These are phyloP conservation scores for Gerris lacustris DNA, from an alignment of 2,888 invertebrate genomes.

Conservation along the genomic window DNA sequence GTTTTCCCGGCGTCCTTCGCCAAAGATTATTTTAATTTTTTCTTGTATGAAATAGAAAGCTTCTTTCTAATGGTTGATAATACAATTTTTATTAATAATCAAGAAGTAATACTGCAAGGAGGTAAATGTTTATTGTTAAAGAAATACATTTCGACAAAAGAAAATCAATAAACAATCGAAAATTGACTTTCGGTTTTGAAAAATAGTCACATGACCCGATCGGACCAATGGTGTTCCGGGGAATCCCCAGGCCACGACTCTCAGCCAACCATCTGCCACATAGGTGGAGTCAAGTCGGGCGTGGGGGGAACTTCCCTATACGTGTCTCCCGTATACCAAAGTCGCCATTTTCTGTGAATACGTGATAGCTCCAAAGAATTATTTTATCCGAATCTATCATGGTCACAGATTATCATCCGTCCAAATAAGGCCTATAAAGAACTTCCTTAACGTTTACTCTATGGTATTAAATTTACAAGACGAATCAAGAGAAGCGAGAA, in stretches of 20 bases:
- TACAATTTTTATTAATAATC: no score
- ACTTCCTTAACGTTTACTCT: slow-evolving; percentile 38
- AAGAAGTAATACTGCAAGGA: no score
- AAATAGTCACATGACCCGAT: slow-evolving; percentile 33
- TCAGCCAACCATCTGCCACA: slow-evolving; percentile 33
- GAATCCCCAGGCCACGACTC: slow-evolving; percentile 31
- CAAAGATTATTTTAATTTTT: no score
- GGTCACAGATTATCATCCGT: slow-evolving; percentile 42
- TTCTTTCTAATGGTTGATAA: no score
- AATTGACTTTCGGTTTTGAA: neutral
- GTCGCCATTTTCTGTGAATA: neutral
- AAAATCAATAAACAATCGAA: slow-evolving; percentile 28
- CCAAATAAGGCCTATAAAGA: slow-evolving; percentile 39
- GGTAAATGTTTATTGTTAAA: no score
- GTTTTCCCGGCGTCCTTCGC: no score
- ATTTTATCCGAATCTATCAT: slow-evolving; percentile 39
- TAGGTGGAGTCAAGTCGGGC: slow-evolving; percentile 34
- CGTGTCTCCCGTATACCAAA: neutral
- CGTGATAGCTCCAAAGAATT: neutral
- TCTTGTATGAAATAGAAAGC: no score
- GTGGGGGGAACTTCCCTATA: slow-evolving; percentile 4
- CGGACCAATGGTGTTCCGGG: slow-evolving; percentile 33
- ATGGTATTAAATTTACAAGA: slow-evolving; percentile 39
- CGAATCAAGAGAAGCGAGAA: neutral
- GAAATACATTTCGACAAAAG: slow-evolving; percentile 9